Percentiles rank a stretch among this genome's conserved stretches.
phyloP scores from a whole-genome alignment of 2,888 invertebrate genomes.

The Hipparchia sbordonii region DNA sequence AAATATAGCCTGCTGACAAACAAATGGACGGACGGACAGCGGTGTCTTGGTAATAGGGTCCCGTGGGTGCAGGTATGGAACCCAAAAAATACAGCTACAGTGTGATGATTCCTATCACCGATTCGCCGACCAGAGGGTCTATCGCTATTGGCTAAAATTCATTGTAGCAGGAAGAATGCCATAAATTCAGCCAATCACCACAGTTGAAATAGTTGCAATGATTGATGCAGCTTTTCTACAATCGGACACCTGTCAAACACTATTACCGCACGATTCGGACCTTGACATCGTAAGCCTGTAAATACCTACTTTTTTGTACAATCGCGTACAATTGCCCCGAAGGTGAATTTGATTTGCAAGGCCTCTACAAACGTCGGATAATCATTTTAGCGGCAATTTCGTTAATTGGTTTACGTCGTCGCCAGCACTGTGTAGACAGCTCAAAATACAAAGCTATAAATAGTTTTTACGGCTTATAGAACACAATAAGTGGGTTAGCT shows the following conservation, averaged over 20 bases:
- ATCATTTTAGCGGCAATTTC: constrained; percentile 33
- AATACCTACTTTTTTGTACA: constrained; percentile 47
- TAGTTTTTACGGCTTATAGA: not conserved
- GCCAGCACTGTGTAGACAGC: constrained; percentile 7
- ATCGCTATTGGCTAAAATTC: no score
- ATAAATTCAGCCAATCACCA: no score
- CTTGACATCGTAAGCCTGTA: constrained; percentile 29
- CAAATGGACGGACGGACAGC: no score
- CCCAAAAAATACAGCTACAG: no score
- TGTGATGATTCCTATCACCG: no score
- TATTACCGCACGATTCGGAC: constrained; percentile 35
- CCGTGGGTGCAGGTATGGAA: no score
- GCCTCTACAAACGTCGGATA: constrained; percentile 40
- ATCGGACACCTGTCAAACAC: constrained; percentile 28
- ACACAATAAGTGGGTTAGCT: not conserved
- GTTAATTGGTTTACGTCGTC: constrained; percentile 38
- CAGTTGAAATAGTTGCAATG: no score
- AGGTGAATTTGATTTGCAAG: constrained; percentile 54
- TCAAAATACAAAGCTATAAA: not conserved
- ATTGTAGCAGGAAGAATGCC: no score
- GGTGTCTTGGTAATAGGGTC: no score
- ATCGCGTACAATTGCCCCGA: constrained; percentile 45
- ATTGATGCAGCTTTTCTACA: no score
- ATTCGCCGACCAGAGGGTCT: no score
- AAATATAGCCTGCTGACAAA: no score